phyloP scores from a whole-genome alignment of 2,888 invertebrate species.

The Pristionchus entomophagus region DNA sequence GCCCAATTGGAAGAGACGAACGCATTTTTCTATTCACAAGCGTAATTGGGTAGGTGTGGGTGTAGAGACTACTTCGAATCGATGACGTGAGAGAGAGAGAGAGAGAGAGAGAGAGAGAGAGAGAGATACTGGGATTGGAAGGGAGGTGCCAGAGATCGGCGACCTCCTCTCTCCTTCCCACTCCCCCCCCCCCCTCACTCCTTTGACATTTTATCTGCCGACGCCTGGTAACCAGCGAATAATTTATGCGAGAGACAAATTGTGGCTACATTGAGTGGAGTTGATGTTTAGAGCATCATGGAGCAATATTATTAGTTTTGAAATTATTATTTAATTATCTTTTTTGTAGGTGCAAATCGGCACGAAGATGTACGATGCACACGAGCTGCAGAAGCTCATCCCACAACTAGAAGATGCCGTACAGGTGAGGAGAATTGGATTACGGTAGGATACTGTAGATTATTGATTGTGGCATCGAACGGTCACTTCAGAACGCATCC shows the following conservation, averaged over 20 bases:
- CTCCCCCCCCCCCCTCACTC: neutral
- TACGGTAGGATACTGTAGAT: too few species aligned
- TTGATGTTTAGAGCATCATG: neutral
- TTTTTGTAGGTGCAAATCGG: constrained; percentile 69
- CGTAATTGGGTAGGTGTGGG: neutral
- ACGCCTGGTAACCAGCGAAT: neutral
- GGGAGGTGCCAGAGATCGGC: too few species aligned
- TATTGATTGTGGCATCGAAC: too few species aligned
- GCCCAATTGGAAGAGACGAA: too few species aligned
- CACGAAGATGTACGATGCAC: constrained; percentile 71
- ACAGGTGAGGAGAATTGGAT: constrained; percentile 56
- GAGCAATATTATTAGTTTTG: neutral
- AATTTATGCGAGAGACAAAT: neutral
- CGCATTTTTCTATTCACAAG: neutral
- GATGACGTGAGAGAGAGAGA: neutral
- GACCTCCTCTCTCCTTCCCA: too few species aligned
- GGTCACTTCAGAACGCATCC: too few species aligned
- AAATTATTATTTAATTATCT: neutral
- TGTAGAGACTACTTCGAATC: neutral
- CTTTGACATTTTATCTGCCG: neutral
- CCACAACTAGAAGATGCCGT: constrained; percentile 70
- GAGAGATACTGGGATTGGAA: neutral
- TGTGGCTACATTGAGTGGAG: neutral
- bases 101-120: neutral
- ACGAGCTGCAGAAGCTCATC: constrained; percentile 74